Percentiles rank a stretch among this genome's conserved stretches.
phyloP scores from a whole-genome alignment of 2,888 invertebrate genomes.

The Anorthoa munda region DNA sequence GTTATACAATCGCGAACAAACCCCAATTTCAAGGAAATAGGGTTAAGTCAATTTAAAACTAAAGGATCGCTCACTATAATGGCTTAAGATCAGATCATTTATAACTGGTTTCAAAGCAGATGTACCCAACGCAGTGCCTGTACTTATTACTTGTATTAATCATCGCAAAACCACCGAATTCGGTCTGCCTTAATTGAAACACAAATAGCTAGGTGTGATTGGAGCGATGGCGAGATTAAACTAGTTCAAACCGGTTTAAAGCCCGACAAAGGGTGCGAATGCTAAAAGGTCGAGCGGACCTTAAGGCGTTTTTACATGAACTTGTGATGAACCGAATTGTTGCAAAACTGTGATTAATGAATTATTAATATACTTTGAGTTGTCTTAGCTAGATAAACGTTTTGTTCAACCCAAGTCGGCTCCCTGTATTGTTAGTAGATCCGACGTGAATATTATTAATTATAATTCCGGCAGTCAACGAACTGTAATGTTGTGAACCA shows the following conservation, averaged over 20 bases:
- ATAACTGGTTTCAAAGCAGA: conserved; percentile 49
- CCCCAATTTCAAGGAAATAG: conserved; percentile 64
- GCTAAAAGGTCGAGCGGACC: conserved; percentile 73
- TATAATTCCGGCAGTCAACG: conserved; percentile 27
- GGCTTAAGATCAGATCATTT: conserved; percentile 56
- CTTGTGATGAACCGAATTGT: conserved; percentile 44
- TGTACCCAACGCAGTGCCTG: conserved; percentile 30
- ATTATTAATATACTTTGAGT: conserved; percentile 62
- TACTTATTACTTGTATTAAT: conserved; percentile 74
- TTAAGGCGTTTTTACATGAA: conserved; percentile 75
- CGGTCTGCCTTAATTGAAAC: conserved; percentile 85
- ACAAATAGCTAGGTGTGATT: conserved; percentile 87
- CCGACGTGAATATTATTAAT: conserved; percentile 57
- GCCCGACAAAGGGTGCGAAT: conserved; percentile 76
- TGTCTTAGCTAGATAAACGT: conserved; percentile 59
- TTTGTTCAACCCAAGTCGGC: conserved; percentile 46
- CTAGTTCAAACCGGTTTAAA: conserved; percentile 77
- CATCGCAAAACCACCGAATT: conserved; percentile 82
- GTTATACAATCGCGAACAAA: conserved; percentile 73
- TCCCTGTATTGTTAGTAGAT: conserved; percentile 58
- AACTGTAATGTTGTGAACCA: conserved; percentile 29
- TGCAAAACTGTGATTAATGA: conserved; percentile 61
- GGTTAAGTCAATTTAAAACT: conserved; percentile 70
- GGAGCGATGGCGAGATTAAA: conserved; percentile 82
- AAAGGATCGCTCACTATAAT: conserved; percentile 63